Evolutionary conservation across 2,888 invertebrate species (phyloP).

Genomic region (Conus canariensis): DNA sequence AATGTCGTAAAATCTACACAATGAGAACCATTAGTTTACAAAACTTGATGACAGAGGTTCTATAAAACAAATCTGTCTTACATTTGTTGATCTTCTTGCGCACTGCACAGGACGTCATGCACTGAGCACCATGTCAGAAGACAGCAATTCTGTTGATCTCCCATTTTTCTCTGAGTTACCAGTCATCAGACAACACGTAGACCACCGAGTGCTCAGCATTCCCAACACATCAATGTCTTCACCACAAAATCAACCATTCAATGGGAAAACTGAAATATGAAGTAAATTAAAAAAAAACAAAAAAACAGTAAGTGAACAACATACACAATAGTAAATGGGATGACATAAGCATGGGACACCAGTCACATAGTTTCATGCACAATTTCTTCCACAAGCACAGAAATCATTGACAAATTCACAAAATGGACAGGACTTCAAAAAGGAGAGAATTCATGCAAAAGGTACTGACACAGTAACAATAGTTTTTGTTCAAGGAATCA

Average conservation of each 20-base stretch:
- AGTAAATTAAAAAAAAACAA: neutral
- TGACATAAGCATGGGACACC: too few species aligned
- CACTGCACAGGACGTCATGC: neutral
- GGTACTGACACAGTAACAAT: neutral
- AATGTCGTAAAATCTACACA: too few species aligned
- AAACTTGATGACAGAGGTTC: too few species aligned
- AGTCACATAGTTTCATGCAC: too few species aligned
- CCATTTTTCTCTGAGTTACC: neutral
- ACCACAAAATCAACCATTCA: constrained; percentile 35
- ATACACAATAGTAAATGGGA: neutral
- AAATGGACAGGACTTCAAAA: neutral
- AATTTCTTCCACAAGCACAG: too few species aligned
- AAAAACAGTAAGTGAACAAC: neutral
- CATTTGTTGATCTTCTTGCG: neutral
- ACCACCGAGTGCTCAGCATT: constrained; percentile 25
- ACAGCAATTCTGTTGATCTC: neutral
- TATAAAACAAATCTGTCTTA: neutral
- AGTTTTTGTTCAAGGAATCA: too few species aligned
- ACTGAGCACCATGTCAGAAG: neutral
- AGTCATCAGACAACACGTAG: constrained; percentile 29
- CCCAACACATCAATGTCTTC: constrained; percentile 29
- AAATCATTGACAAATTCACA: neutral
- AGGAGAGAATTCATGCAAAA: neutral
- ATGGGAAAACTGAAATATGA: constrained; percentile 17
- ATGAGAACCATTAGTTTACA: too few species aligned